Conservation (phyloP, 1,140 invertebrate species). For the Holcopasites calliopsidis region DNA sequence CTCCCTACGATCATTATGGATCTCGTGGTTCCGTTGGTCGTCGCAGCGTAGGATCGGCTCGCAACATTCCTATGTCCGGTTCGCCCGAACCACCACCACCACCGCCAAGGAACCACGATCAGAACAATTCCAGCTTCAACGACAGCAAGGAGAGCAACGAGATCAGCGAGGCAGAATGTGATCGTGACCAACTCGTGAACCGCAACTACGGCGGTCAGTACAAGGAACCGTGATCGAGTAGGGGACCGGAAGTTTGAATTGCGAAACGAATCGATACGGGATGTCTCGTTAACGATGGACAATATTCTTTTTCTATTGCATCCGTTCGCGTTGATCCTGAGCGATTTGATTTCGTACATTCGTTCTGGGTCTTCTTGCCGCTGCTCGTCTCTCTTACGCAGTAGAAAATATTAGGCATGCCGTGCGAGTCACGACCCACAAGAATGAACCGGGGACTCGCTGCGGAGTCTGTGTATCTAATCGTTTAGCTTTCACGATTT, state of each 20-base stretch:
- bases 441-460: constrained; percentile 58
- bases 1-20: constrained; percentile 92
- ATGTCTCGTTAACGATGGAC: neutral
- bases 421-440: constrained; percentile 49
- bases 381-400: constrained; percentile 54
- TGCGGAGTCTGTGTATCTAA: constrained; percentile 58
- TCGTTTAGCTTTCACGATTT: constrained; percentile 61
- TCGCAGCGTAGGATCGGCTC: constrained; percentile 85
- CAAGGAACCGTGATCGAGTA: constrained; percentile 40
- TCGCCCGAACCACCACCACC: constrained; percentile 92
- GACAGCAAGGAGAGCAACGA: constrained; percentile 96
- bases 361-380: neutral
- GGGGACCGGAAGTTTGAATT: constrained; percentile 18
- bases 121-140: constrained; percentile 89
- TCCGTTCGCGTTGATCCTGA: neutral
- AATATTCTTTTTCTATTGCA: neutral
- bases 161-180: constrained; percentile 95
- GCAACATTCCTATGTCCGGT: constrained; percentile 83
- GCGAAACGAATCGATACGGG: neutral
- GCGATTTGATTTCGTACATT: constrained; percentile 5
- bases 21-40: constrained; percentile 89
- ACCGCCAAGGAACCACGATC: constrained; percentile 87
- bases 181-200: constrained; percentile 88
- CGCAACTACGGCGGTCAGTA: constrained; percentile 87
- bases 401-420: constrained; percentile 59